Base-by-base conservation (phyloP, 2,113 vertebrate species). In the Leptocoma aspasia region DNA sequence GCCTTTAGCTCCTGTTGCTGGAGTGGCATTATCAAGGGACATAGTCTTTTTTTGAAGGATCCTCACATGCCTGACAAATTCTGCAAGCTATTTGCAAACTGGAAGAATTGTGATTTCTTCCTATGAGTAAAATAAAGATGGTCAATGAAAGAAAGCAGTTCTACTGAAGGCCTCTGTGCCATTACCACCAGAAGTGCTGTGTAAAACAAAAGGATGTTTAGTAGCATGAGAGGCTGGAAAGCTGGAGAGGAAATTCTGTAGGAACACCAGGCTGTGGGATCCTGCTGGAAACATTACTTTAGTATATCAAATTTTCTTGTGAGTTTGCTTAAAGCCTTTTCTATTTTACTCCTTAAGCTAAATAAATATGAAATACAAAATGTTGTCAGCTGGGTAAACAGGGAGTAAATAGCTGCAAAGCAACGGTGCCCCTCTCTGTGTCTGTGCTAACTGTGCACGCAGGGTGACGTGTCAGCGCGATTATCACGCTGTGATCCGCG, bases 401-500 rank as follows among this genome's bases (percentile, higher is more conserved):
- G 73, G 39, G 73, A 39, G 45, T 78, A 61, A 92, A 79, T 61
- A 79, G 23, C 81, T 50, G 78, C 59, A 44, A 14, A 63, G 86
- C 75, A 77, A 5, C 14, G 35, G 45, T 91, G 33, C 42, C 56
- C 45, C 71, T 89, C 35, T 87, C 63, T 79, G 24, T 22, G 57
- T n/a, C 65, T 28, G 71, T 37, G 70, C 77, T 45, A 44, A 3
- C 86, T 68, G 86, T 50, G 88, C 47, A 39, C 50, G 5, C 2
- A 0, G 90, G 73, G 91, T 95, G 92, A 45, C 65, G 15, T 75
- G 80, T 89, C 81, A 93, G 89, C 6, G 2, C 72, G 39, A 64
- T 91, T 96, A 97, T 91, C 95, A 10, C 69, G 13, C 60, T 26
- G 90, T 26, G 86, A 95, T 94, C 86, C 26, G 1, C 73, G 11